Evolutionary conservation across 2,797 vertebrate genomes (phyloP), one percentile per base, ranked within the genome.

Genomic region (Schizopygopsis malacanthus): DNA sequence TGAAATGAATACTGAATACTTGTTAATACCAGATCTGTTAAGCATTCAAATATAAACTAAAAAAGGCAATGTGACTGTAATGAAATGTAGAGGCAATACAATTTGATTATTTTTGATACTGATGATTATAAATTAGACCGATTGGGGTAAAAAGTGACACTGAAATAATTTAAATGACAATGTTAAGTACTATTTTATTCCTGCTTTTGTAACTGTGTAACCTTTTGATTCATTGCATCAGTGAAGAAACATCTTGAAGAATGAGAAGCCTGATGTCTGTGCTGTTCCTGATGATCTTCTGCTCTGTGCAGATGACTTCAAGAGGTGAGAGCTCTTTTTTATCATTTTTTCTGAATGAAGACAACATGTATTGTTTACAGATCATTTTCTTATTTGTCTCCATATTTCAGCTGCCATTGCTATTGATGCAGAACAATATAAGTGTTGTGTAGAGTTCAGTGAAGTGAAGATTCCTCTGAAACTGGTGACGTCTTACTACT

Each of bases 391-490:
- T 5, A 22, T 56, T 56, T 56, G 22, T 59, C 9, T 59, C 22
- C 0, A 25, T n/a, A 16, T 83, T 81, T 72, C 37, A 85, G 79
- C 20, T 59, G 0, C 37, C 0, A 0, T 0, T 2, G 0, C 8
- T 39, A 0, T 41, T 3, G 0, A 16, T 0, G 0, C 0, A 0
- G 41, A 0, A 9, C 10, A 9, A 0, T 9, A 0, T 3, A 0
- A 0, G 0, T 88, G 87, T 28, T 88, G 87, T 79, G 0, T 0
- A 0, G 1, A 4, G 20, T 1, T 79, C 16, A 25, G 0, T 16
- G 28, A 15, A 20, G 1, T 6, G 1, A 69, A 6, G 41, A 45
- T 89, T 47, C 83, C 88, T 13, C 1, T 82, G 7, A 73, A 1
- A 5, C 4, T 0, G 0, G 72, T 89, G 4, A 25, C 2, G 12